Conservation (phyloP, 2,113 vertebrate species). For the Catharus minimus region DNA sequence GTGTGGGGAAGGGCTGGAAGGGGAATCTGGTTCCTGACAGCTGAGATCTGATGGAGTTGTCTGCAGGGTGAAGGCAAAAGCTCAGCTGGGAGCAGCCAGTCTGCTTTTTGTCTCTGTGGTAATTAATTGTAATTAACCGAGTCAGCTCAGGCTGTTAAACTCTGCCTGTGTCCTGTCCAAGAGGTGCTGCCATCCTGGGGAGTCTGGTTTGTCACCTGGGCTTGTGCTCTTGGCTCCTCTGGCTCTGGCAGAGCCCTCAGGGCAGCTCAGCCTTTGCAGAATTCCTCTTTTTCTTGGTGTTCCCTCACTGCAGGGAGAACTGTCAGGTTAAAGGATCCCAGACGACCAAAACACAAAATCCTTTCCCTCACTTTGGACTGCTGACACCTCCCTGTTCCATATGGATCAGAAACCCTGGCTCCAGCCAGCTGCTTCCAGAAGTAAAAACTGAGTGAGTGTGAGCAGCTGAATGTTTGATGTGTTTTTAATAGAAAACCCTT, state of each 20-base stretch:
- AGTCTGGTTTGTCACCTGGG: neutral
- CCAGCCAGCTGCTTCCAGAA: neutral
- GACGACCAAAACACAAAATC: neutral
- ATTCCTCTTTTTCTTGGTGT: rapidly evolving
- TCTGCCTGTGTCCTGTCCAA: neutral
- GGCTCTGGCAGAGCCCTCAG: neutral
- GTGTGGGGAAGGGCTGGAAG: neutral
- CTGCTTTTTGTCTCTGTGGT: neutral
- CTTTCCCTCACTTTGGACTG: neutral
- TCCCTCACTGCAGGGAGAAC: neutral
- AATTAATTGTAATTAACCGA: constrained; percentile 15
- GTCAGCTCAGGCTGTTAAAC: neutral
- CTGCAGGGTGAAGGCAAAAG: neutral
- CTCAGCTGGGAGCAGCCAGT: neutral
- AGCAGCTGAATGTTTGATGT: neutral
- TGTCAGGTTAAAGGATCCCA: neutral
- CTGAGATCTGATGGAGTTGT: constrained; percentile 18
- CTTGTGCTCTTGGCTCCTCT: rapidly evolving
- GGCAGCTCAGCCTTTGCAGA: neutral
- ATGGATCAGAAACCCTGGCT: neutral
- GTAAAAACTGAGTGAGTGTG: neutral
- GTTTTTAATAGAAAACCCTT: neutral
- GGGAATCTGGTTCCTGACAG: constrained; percentile 9
- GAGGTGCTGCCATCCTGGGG: neutral
- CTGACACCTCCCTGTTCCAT: neutral